phyloP scores from a whole-genome alignment of 2,888 invertebrate species.

The Hofmannophila pseudospretella region DNA sequence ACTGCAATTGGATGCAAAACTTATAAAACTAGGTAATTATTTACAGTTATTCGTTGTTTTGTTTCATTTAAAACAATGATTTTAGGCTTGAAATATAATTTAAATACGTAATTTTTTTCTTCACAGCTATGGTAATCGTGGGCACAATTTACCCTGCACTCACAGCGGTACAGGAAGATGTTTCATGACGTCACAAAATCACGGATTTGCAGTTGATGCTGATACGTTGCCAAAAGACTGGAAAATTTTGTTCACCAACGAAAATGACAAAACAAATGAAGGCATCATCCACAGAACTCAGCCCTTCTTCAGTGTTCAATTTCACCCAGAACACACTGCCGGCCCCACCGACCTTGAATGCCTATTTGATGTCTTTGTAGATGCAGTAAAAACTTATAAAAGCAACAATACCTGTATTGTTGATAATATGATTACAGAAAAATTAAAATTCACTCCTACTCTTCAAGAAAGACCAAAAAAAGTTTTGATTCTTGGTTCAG shows the following conservation, averaged over 20 bases:
- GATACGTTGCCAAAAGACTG: slow-evolving; percentile 86
- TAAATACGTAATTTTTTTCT: slow-evolving; percentile 10
- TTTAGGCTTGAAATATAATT: too few relatives aligned
- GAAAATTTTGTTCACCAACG: slow-evolving; percentile 95
- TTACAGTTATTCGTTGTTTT: background rate
- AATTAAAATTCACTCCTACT: slow-evolving; percentile 60
- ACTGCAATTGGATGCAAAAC: slow-evolving; percentile 95
- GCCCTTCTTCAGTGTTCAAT: slow-evolving; percentile 98
- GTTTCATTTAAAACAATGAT: too few relatives aligned
- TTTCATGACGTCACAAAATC: slow-evolving; percentile 99
- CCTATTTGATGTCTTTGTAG: slow-evolving; percentile 95
- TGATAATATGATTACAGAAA: slow-evolving; percentile 73
- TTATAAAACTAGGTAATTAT: slow-evolving; percentile 92
- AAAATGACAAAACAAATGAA: slow-evolving; percentile 97
- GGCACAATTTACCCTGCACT: slow-evolving; percentile 98
- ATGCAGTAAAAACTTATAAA: slow-evolving; percentile 76
- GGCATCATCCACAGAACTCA: slow-evolving; percentile 91
- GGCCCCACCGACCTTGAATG: slow-evolving; percentile 97
- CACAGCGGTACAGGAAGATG: slow-evolving; percentile 92
- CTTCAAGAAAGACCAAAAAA: slow-evolving; percentile 78
- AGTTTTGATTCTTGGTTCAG: slow-evolving; percentile 93
- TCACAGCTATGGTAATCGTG: slow-evolving; percentile 96
- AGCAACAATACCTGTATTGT: slow-evolving; percentile 52
- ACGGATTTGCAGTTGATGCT: slow-evolving; percentile 94
- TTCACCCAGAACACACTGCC: slow-evolving; percentile 98